Evolutionary conservation across 2,797 vertebrate genomes (phyloP).

Genomic region (Lindbergichthys nudifrons): DNA sequence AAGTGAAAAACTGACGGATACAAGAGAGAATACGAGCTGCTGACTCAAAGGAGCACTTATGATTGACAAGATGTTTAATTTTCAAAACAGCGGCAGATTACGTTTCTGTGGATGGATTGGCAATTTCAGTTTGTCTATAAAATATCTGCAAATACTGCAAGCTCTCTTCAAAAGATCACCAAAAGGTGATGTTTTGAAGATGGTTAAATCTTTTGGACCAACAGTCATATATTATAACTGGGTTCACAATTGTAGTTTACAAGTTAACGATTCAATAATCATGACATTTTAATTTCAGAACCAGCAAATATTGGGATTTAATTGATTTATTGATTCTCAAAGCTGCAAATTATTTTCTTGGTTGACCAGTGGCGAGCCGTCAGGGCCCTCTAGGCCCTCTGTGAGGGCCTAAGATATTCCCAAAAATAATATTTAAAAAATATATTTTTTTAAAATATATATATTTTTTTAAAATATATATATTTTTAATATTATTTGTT

Average conservation of each 20-base stretch:
- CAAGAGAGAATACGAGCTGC: slow-evolving; percentile 29
- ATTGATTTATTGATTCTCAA: not conserved
- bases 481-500: too few relatives aligned
- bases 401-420: too few relatives aligned
- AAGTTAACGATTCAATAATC: not conserved
- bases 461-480: too few relatives aligned
- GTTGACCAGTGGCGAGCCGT: too few relatives aligned
- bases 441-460: too few relatives aligned
- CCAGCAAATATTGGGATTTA: not conserved
- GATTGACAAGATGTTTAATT: not conserved
- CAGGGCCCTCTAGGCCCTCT: too few relatives aligned
- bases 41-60: slow-evolving; percentile 34
- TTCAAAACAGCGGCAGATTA: not conserved
- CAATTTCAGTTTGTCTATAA: not conserved
- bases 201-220: not conserved
- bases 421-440: too few relatives aligned
- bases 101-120: not conserved
- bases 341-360: not conserved
- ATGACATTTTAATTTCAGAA: not conserved
- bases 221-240: not conserved
- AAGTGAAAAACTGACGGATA: slow-evolving; percentile 51
- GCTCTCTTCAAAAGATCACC: not conserved
- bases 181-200: not conserved
- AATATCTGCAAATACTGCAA: not conserved
- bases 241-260: not conserved